Base-by-base conservation (phyloP, 1,140 invertebrate species). In the Micrasema longulum region DNA sequence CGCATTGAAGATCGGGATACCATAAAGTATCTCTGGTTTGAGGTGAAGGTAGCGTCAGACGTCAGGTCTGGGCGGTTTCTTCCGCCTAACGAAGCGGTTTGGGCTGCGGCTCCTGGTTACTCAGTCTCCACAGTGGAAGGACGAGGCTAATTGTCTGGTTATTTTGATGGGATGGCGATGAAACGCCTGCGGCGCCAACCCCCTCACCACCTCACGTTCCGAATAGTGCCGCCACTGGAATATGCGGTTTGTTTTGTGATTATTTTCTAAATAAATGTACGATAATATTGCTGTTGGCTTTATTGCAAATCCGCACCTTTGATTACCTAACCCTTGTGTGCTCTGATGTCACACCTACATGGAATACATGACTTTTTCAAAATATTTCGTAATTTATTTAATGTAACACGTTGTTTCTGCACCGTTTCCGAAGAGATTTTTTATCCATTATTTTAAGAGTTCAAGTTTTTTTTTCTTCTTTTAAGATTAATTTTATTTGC, bases 71-170 rank as follows among this genome's bases (percentile, higher is more conserved):
- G 47, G 64, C 47, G 64, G 64, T 23, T 66, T 66, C 63, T 66
- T 68, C 64, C 50, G 65, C 36, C 53, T 69, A 69, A 69, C 67
- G 67, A 69, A 69, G 67, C 45, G 67, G 67, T 69, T 36, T 47
- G 16, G 55, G 68, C 67, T 38, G 67, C 41, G 38, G 36, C 50
- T 55, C 7, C 18, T 11, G 20, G 35, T 31, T 12, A 31, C 12
- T n/a, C 14, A 11, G 41, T n/a, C 2, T 45, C 60, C 7, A 11
- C 16, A 38, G 55, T 60, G 60, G 60, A 64, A 47, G 20, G 43
- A 47, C 41, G 60, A 23, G 43, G 50, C 48, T 68, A 68, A 57
- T 68, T 68, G 66, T 68, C 66, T 53, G 66, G 45, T 66, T 66
- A 66, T 66, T 66, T 66, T 66, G 64, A 66, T 66, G 64, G 64